Evolutionary conservation across 2,888 invertebrate species (phyloP), one percentile per base, ranked within the genome.

Genomic region (Dryocosmus kuriphilus): DNA sequence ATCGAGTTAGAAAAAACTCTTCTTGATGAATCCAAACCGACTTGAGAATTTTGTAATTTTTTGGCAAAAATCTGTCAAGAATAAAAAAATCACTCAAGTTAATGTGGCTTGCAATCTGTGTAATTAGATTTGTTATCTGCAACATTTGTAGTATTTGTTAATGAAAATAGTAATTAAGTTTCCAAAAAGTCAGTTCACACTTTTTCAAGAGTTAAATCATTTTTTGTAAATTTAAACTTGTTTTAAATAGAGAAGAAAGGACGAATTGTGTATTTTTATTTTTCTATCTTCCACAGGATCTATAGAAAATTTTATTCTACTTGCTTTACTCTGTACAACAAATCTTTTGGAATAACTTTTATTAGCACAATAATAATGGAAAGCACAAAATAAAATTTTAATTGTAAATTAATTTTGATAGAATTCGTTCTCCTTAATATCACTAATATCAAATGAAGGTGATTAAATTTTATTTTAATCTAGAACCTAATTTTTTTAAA

Each of bases 21-120:
- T 41, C 41, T 65, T 16, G 19, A 65, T 2, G 38, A 38, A 4
- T 65, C 14, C 6, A 65, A 27, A 41, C 65, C 41, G 65, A 24
- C 27, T 65, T 65, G 65, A 41, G 24, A 41, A 1, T 65, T 65
- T 62, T 24, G 38, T 65, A 22, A 65, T 65, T 41, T 65, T 65
- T 19, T 27, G 65, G 41, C 41, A 27, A 41, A 41, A 41, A 35
- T 35, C 0, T 11, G 2, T 35, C 11, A 11, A 35, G 35, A 11
- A n/a, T n/a, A n/a, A n/a, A n/a, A n/a, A n/a, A n/a, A n/a, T 63
- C 8, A 35, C 35, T 38, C 11, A 11, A 7, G 8, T 46, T 46
- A 46, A 46, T 46, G 46, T 16, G 19, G n/a, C 46, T 46, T 46
- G 46, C 19, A n/a, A n/a, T 46, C n/a, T 46, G 19, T 7, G 19